Conservation (phyloP, 2,888 invertebrate species). For the Volucella bombylans region DNA sequence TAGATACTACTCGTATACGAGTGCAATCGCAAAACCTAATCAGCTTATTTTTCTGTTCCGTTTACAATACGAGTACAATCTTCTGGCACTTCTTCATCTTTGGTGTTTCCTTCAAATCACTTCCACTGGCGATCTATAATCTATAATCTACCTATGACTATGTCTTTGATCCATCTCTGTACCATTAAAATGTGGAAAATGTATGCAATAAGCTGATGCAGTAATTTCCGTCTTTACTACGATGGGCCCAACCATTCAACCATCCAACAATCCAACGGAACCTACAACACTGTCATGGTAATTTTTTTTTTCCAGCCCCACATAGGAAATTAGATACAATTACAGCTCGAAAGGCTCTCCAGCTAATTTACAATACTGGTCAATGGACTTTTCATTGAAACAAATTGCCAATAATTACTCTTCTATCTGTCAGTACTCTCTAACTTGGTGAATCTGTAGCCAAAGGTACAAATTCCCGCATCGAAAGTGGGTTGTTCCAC, state of each 20-base stretch:
- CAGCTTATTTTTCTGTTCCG: neutral
- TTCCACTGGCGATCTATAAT: conserved; percentile 31
- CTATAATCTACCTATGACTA: conserved; percentile 19
- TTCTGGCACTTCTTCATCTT: neutral
- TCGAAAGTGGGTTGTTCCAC: conserved; percentile 46
- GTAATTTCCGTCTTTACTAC: conserved; percentile 50
- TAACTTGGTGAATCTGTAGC: neutral
- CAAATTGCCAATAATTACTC: conserved; percentile 70
- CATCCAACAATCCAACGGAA: conserved; percentile 45
- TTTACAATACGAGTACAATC: no score
- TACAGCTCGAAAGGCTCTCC: conserved; percentile 33
- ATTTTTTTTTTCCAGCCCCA: conserved; percentile 33
- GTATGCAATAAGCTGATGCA: conserved; percentile 46
- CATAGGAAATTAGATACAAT: conserved; percentile 61
- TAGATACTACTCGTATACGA: neutral
- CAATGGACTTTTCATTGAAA: conserved; percentile 70
- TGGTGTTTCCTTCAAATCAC: neutral
- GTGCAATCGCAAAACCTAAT: conserved; percentile 17
- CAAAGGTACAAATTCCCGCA: conserved; percentile 14
- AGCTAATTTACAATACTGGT: conserved; percentile 49
- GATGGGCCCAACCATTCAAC: conserved; percentile 28
- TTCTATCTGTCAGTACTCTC: conserved; percentile 42
- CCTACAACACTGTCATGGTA: conserved; percentile 42
- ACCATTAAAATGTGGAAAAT: conserved; percentile 26
- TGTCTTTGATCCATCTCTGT: conserved; percentile 3